Base-by-base conservation (phyloP, 1,140 invertebrate genomes). In the Leptopilina boulardi region DNA sequence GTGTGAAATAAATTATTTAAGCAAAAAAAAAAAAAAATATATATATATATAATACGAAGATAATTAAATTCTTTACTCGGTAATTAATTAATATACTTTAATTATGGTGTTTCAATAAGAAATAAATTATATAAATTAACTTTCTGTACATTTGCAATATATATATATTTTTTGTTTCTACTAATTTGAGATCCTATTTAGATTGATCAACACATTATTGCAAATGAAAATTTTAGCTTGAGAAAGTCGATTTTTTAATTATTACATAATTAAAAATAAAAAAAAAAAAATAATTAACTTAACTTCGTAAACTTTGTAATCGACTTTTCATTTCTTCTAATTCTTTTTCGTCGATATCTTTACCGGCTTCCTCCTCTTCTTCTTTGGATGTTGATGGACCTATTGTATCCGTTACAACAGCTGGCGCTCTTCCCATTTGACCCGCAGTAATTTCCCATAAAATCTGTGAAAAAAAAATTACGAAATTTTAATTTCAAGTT, bases 371-470 rank as follows among this genome's bases (percentile, higher is more conserved):
- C 76, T 91, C 89, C 76, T 91, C 89, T 80, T 92, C 88, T 74
- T 91, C 88, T 72, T 85, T 80, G 77, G 92, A 89, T 76, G 93
- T 91, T 78, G 92, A 93, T 15, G 89, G 91, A 3, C 93, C 94
- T 3, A 93, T 93, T 47, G 93, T 92, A n/a, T 93, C 93, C 54
- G 93, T 92, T 9, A 95, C 94, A 9, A 95, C 94, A 23, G 95
- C 93, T 0, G 97, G 97, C 19, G 97, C 97, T 90, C 96, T 96
- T 34, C 97, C 98, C 70, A 99, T 91, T 88, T 97, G 95, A 71
- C 98, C 98, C 85, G 96, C 95, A 2, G 98, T 99, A 2, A 99
- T 91, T 91, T 99, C 98, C 95, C 95, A 99, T 13, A 99, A 91
- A n/a, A 99, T 94, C 95, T 96, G 81, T 10, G 87, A 80, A 76